phyloP scores from a whole-genome alignment of 2,888 invertebrate genomes.

The Mamestra brassicae region DNA sequence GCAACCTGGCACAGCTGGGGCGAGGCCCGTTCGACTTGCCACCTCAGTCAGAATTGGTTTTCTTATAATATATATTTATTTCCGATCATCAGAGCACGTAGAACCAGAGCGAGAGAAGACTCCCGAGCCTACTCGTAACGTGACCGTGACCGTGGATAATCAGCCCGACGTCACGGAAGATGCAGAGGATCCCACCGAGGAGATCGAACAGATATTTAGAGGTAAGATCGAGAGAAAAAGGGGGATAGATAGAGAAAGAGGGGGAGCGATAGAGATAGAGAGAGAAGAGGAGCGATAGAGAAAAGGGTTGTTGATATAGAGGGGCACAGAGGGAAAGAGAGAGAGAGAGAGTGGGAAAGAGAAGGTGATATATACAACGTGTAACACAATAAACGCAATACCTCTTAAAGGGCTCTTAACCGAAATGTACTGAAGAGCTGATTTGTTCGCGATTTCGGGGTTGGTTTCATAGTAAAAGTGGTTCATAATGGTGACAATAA shows the following conservation, averaged over 20 bases:
- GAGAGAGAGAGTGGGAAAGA: not conserved
- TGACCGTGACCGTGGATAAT: slow-evolving; percentile 41
- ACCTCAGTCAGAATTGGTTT: slow-evolving; percentile 46
- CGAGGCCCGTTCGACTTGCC: slow-evolving; percentile 79
- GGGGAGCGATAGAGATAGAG: no score
- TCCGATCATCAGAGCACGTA: slow-evolving; percentile 63
- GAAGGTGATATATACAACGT: no score
- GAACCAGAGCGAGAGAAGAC: slow-evolving; percentile 74
- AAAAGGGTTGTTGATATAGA: no score
- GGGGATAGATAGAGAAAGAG: not conserved
- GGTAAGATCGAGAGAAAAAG: slow-evolving; percentile 67
- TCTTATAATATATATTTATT: not conserved
- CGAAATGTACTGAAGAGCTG: no score
- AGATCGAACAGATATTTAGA: slow-evolving; percentile 86
- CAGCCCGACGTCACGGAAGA: slow-evolving; percentile 79
- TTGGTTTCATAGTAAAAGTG: no score
- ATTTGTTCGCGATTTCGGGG: no score
- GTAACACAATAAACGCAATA: no score
- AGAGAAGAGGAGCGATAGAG: no score
- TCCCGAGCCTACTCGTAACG: slow-evolving; percentile 68
- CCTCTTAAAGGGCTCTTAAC: no score
- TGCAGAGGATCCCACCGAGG: slow-evolving; percentile 82
- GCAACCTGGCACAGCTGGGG: slow-evolving; percentile 89
- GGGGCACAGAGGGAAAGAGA: not conserved
- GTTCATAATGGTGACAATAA: no score